Evolutionary conservation across 2,888 invertebrate species (phyloP), one percentile per base, ranked within the genome.

Genomic region (Hemithea aestivaria): DNA sequence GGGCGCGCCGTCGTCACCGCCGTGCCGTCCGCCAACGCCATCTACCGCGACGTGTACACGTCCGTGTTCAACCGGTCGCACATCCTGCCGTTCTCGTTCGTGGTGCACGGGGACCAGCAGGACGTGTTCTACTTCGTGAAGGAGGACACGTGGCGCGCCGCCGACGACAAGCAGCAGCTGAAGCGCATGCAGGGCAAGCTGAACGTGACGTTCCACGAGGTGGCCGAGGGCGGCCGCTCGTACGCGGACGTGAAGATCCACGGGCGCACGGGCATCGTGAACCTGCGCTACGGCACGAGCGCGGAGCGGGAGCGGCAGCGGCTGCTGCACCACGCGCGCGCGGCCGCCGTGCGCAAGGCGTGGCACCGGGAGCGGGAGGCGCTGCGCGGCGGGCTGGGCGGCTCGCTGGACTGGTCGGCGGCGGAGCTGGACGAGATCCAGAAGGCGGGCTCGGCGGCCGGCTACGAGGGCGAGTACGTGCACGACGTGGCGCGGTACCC

Each of bases 51-150:
- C 73, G 96, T 97, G 1, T 96, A 96, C 70, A 96, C 96, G 2
- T 95, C 96, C 1, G 96, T 97, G 3, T 96, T 97, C 75, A 96
- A 96, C 76, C 91, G 96, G 54, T 95, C 96, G 0, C 93, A 93
- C 72, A 89, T 96, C 60, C 83, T 97, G 57, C 95, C 96, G 22
- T 95, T 96, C 77, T 94, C 95, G 7, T 94, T 95, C 67, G 92
- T 96, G 32, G 93, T 96, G 20, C 96, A 96, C 74, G 94, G 93
- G 53, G 94, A 94, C 9, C 94, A 94, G 65, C 96, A 96, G 71
- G 96, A 97, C 67, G 94, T 95, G 7, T 96, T 97, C 85, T 96
- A 95, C 80, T 97, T 97, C 70, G 95, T 96, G 9, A 97, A 97
- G 68, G 96, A 96, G 66, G 95, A 96, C 52, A 91, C 93, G 1